Evolutionary conservation across 2,888 invertebrate genomes (phyloP), one percentile per base, ranked within the genome.

Genomic region (Caenorhabditis drosophilae): DNA sequence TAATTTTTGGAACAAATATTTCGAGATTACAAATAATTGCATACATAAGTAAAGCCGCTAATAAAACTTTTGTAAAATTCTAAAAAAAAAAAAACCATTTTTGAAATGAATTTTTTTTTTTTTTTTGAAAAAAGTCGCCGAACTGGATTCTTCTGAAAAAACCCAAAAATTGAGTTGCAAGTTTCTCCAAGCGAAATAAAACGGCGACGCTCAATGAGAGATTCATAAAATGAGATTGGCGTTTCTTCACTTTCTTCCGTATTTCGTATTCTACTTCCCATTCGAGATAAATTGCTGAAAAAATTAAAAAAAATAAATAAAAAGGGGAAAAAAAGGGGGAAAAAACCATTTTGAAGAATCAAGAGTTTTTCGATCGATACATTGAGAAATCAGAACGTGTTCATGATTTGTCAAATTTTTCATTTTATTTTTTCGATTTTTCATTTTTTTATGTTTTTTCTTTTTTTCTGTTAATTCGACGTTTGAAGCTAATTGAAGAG

Each of bases 61-160:
- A 31, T 0, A 58, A 3, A 18, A 51, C 4, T 35, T 64, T 64
- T n/a, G 54, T 51, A 31, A 59, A 16, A 25, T 53, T 53, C 63
- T 57, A 47, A 31, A 51, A 36, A 45, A 31, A 56, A 16, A 7
- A 42, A 16, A 41, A 52, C 20, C 40, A 16, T 16, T 15, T 4
- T 12, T 4, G 36, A 36, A 7, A 4, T 15, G 4, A n/a, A 15
- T 4, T 36, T 12, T 36, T 36, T 36, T 12, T 36, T 15, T 36
- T 36, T 12, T 42, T 42, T 42, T 25, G 15, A 11, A 9, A n/a
- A 4, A 7, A 18, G 16, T 22, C 15, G 25, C 35, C 42, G 18
- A 0, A 63, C 63, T 35, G 64, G 64, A 44, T 64, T 58, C 23
- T 47, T 59, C 25, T 55, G 46, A 34, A 64, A 64, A 40, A 64